Conservation (phyloP, 2,113 vertebrate species). For the Brachyistius frenatus region DNA sequence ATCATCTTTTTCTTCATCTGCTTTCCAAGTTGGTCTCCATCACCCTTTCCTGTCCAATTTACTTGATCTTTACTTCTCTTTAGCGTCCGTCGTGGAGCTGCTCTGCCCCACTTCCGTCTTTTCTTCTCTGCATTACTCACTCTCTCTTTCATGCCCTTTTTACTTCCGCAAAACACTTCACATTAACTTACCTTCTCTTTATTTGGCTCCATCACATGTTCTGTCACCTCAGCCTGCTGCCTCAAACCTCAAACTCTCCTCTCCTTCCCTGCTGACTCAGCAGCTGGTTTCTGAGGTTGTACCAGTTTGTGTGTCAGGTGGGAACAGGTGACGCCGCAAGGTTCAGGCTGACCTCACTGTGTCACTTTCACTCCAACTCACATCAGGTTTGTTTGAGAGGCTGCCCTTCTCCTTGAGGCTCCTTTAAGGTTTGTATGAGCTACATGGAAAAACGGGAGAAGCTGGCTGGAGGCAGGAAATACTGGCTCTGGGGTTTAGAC, state of each 20-base stretch:
- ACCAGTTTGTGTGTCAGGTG: constrained; percentile 63
- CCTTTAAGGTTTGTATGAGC: constrained; percentile 42
- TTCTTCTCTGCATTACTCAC: background rate
- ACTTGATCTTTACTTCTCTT: constrained; percentile 19
- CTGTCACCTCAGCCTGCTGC: constrained; percentile 40
- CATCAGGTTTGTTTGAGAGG: constrained; percentile 55
- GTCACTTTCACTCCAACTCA: constrained; percentile 71
- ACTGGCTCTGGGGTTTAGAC: background rate
- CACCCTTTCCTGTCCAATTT: constrained; percentile 19
- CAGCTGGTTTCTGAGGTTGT: constrained; percentile 60
- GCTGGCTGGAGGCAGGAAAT: constrained; percentile 22
- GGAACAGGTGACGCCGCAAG: constrained; percentile 72
- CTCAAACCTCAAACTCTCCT: constrained; percentile 5
- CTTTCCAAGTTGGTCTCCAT: constrained; percentile 14
- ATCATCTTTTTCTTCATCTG: constrained; percentile 20
- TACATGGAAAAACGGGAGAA: background rate
- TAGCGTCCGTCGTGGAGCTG: background rate
- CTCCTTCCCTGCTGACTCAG: constrained; percentile 57
- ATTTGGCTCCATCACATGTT: constrained; percentile 48
- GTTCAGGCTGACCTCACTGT: constrained; percentile 70
- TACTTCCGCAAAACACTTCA: constrained; percentile 46
- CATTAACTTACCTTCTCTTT: constrained; percentile 53
- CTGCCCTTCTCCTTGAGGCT: constrained; percentile 50
- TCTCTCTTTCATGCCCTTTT: constrained; percentile 33
- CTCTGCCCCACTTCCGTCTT: background rate